Percentiles rank a stretch among this genome's conserved stretches.
These are phyloP conservation scores for Labeo rohita DNA, from an alignment of 2,113 vertebrate genomes.

Conservation along the genomic window DNA sequence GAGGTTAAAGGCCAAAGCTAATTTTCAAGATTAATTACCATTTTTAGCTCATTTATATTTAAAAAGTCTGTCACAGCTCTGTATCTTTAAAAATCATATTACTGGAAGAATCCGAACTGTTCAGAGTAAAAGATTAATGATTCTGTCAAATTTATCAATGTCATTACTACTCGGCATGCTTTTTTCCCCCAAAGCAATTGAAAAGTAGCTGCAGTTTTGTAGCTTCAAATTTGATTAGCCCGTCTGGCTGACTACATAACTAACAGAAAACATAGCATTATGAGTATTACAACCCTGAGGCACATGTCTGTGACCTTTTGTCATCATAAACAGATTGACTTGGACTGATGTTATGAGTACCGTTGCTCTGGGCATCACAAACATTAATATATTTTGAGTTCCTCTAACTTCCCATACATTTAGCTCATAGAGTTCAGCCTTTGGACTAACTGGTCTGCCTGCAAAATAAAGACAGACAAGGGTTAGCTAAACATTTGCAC, in stretches of 20 bases:
- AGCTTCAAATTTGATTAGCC: conserved; percentile 27
- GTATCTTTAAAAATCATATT: conserved; percentile 1
- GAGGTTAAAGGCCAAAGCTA: not conserved
- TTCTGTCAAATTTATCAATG: not conserved
- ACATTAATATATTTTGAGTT: not conserved
- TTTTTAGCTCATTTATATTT: conserved; percentile 6
- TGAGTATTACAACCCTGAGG: conserved; percentile 36
- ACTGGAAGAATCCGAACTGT: not conserved
- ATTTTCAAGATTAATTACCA: not conserved
- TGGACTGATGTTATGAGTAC: conserved; percentile 21
- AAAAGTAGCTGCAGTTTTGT: not conserved
- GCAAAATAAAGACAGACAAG: conserved; percentile 5
- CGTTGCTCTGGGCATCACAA: conserved; percentile 5
- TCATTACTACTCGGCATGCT: conserved; percentile 7
- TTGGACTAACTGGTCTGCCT: conserved; percentile 77
- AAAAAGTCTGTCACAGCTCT: not conserved
- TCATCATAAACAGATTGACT: conserved; percentile 20
- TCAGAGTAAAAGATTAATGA: conserved; percentile 13
- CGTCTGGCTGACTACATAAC: not conserved
- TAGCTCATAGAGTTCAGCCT: conserved; percentile 72
- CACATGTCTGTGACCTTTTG: conserved; percentile 36
- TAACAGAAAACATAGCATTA: conserved; percentile 15
- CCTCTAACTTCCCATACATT: conserved; percentile 46
- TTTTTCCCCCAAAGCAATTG: not conserved
- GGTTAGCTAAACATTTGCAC: not conserved